Conservation (phyloP, 1,140 invertebrate species). For the Formica exsecta region DNA sequence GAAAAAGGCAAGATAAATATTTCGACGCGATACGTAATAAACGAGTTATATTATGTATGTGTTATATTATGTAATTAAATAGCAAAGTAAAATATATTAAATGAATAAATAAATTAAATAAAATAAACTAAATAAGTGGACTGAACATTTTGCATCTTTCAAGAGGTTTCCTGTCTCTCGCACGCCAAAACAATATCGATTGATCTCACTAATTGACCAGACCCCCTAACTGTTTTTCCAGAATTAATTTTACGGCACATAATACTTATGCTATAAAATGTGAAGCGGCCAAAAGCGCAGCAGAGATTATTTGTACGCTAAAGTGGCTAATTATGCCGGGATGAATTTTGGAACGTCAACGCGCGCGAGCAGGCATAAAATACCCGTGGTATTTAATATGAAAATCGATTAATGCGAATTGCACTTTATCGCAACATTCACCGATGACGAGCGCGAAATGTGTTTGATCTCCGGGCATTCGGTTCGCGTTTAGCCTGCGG, state of each 20-base stretch:
- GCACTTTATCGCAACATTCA: conserved; percentile 53
- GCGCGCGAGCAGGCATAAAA: conserved; percentile 38
- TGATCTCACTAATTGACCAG: conserved; percentile 6
- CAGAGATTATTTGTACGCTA: conserved; percentile 62
- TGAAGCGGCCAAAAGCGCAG: conserved; percentile 25
- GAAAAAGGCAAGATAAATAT: background rate
- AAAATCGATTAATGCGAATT: conserved; percentile 71
- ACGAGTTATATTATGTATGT: background rate
- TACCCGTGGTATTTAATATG: conserved; percentile 63
- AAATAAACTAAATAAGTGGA: background rate
- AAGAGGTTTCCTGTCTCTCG: background rate
- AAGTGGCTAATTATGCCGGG: conserved; percentile 67
- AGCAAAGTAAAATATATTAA: too few species aligned
- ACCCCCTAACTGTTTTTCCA: conserved; percentile 11
- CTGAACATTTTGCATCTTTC: background rate
- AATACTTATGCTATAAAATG: background rate
- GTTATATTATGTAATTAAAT: too few species aligned
- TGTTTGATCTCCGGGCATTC: conserved; percentile 33
- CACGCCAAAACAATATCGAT: background rate
- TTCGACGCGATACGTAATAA: background rate
- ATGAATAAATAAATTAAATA: too few species aligned
- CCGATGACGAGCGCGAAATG: conserved; percentile 56
- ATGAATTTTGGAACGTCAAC: conserved; percentile 65
- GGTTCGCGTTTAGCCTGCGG: conserved; percentile 2
- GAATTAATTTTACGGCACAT: conserved; percentile 45